phyloP scores from a whole-genome alignment of 2,888 invertebrate species.

The Spilosoma lubricipeda region DNA sequence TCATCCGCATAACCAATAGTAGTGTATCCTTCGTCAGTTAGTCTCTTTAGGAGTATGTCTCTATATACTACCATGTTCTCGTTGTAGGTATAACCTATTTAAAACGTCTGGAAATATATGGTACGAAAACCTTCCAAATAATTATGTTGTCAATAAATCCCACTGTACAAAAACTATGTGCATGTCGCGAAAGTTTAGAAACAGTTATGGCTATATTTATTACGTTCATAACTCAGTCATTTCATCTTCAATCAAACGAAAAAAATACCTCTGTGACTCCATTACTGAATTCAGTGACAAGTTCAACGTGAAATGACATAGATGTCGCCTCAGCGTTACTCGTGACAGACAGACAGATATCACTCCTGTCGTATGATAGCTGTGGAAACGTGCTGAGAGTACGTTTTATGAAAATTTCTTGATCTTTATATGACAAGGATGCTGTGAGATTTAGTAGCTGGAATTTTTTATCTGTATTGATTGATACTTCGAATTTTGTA shows the following conservation, averaged over 20 bases:
- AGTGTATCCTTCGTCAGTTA: too few relatives aligned
- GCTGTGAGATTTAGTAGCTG: background rate
- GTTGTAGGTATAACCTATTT: too few relatives aligned
- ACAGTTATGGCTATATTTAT: too few relatives aligned
- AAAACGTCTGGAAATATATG: too few relatives aligned
- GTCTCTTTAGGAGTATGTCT: too few relatives aligned
- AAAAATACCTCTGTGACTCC: constrained; percentile 8
- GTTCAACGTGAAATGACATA: constrained; percentile 9
- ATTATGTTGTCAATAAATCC: too few relatives aligned
- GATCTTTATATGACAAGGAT: background rate
- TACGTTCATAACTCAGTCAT: background rate
- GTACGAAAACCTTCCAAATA: too few relatives aligned
- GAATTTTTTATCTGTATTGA: background rate
- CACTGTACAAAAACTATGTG: too few relatives aligned
- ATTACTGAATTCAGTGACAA: background rate
- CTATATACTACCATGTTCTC: too few relatives aligned
- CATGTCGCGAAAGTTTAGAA: too few relatives aligned
- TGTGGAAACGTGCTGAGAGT: constrained; percentile 8
- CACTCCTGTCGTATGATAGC: constrained; percentile 17
- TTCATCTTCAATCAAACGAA: background rate
- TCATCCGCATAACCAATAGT: too few relatives aligned
- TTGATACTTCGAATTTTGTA: background rate
- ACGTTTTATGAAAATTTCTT: constrained; percentile 18
- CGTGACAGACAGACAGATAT: constrained; percentile 25
- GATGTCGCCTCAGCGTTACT: constrained; percentile 7